Evolutionary conservation across 2,888 invertebrate species (phyloP), one percentile per base, ranked within the genome.

Genomic region (Lithophane leautieri): DNA sequence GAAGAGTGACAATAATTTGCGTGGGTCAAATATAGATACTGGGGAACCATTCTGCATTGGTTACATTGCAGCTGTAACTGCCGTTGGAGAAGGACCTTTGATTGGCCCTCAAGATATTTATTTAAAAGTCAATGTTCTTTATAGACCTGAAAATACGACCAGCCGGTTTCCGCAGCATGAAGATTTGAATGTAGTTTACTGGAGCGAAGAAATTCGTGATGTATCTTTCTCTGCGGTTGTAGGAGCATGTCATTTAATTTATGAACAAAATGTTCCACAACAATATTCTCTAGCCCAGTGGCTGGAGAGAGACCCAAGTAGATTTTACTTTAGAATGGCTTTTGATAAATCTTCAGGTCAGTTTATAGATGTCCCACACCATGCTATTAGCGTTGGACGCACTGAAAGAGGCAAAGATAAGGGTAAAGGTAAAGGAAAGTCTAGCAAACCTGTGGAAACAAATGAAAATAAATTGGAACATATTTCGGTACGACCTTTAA

Each of bases 21-120:
- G 98, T 86, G 98, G 98, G 0, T 98, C 98, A 0, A 98, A 98
- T 89, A 92, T 97, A 22, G 97, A 98, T 80, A 98, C 98, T 0
- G 97, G 98, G 0, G 97, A 98, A 81, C 98, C 98, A 1, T 98
- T 98, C 92, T 97, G 97, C 86, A 97, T 98, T 16, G 98, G 97
- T 2, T 97, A 97, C 68, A 97, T 98, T 62, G 97, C 97, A 52
- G 97, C 97, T 0, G 97, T 98, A 65, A 97, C 94, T 54, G 97
- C 97, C 3, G 95, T 94, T 9, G 97, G 97, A 16, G 95, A 95
- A 3, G 96, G 96, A 11, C 95, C 96, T 66, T 90, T 97, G 34
- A 94, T 97, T n/a, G 94, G 95, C 0, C 96, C 97, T 0, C 95
- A 97, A 79, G 97, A 97, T 83, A 97, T 98, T 67, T 97, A 97